phyloP scores from a whole-genome alignment of 1,140 invertebrate species.

The Micrasema longulum region DNA sequence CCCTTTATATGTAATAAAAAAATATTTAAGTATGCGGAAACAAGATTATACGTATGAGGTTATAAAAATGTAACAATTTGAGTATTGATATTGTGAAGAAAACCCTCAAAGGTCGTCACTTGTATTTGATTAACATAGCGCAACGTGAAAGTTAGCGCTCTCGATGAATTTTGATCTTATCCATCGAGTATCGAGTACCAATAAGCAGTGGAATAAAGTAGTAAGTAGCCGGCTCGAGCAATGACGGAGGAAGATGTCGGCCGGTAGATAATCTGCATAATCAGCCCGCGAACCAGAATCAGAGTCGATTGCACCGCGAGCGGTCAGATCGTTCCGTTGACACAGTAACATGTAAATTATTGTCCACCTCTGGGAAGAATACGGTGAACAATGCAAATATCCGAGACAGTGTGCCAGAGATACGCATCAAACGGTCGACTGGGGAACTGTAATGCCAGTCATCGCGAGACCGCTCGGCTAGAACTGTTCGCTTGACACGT shows the following conservation, averaged over 20 bases:
- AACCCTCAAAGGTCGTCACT: no score
- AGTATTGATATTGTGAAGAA: no score
- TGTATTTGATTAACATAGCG: no score
- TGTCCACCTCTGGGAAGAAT: slow-evolving; percentile 26
- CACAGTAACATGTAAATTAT: slow-evolving; percentile 32
- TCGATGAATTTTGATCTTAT: background rate
- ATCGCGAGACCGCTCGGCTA: no score
- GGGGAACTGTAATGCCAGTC: background rate
- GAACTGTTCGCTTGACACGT: no score
- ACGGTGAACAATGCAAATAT: slow-evolving; percentile 35
- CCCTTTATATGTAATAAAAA: no score
- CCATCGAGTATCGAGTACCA: background rate
- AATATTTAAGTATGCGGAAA: no score
- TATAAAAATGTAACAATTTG: no score
- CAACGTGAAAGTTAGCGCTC: background rate
- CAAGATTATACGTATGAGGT: no score
- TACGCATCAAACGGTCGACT: slow-evolving; percentile 9
- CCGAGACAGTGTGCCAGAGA: slow-evolving; percentile 13
- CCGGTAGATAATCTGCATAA: slow-evolving; percentile 29
- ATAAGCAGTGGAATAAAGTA: background rate
- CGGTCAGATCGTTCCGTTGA: slow-evolving; percentile 14
- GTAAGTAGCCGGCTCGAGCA: background rate
- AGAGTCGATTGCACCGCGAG: slow-evolving; percentile 16
- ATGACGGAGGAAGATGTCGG: slow-evolving; percentile 15
- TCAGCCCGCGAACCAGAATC: slow-evolving; percentile 32